Evolutionary conservation across 2,888 invertebrate species (phyloP), one percentile per base, ranked within the genome.

Genomic region (Slavum lentiscoides): DNA sequence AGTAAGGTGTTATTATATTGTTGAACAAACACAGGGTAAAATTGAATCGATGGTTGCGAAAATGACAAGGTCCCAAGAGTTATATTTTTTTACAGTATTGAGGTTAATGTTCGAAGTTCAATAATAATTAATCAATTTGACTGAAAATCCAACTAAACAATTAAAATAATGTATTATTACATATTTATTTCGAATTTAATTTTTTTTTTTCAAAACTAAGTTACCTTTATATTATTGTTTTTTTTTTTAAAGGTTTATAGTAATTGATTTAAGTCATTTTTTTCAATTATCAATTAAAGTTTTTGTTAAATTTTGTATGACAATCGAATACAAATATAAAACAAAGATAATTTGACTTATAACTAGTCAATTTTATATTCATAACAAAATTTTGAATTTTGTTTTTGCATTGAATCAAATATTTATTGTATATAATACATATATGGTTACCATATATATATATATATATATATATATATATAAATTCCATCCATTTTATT

Each of bases 361-460:
- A 53, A 39, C 66, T 74, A 66, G 66, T 74, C 66, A 74, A 66
- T 74, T 64, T 21, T 74, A 59, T 39, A 53, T 37, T 37, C n/a
- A 64, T 39, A 66, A 39, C 21, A 21, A 0, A 66, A 66, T 55
- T 37, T n/a, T 30, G 5, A 64, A 53, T 64, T n/a, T 39, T n/a
- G n/a, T 73, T 30, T 69, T 73, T 73, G 73, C 62, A 30, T 73
- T 11, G 53, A 69, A 55, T 55, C 23, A 69, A 55, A 69, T 72
- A 43, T 43, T 43, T 66, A 39, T 66, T 39, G 1, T 21, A 21
- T 39, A 59, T 39, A 39, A 37, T 30, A 30, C 30, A 30, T 37
- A 11, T 62, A n/a, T 43, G 43, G 43, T 43, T 43, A 43, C 43
- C 43, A 43, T 6, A 43, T 8, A n/a, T n/a, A n/a, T n/a, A n/a